A percentile compares a stretch with the other conserved stretches of the same genome.
phyloP scores from a whole-genome alignment of 2,113 vertebrate species.

The Rhipidura dahli region DNA sequence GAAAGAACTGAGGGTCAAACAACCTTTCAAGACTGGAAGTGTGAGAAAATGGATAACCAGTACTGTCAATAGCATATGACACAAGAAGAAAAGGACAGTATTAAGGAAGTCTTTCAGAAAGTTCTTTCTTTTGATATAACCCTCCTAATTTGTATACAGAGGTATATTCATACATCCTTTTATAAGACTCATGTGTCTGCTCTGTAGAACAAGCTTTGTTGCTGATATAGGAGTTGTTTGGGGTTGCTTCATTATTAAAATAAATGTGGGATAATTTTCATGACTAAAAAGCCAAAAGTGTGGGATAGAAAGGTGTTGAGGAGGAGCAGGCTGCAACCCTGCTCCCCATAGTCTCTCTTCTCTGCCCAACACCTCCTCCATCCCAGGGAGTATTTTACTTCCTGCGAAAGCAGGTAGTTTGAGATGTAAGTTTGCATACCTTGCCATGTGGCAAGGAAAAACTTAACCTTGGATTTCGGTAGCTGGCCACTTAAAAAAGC shows the following conservation, averaged over 20 bases:
- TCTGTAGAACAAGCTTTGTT: background rate
- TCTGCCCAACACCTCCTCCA: background rate
- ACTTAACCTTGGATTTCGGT: background rate
- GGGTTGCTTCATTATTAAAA: background rate
- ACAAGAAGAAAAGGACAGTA: background rate
- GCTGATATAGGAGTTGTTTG: background rate
- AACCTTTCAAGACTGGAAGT: background rate
- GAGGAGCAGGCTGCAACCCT: background rate
- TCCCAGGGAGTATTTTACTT: background rate
- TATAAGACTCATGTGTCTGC: background rate
- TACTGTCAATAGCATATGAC: background rate
- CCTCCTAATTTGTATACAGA: background rate
- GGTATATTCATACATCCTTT: background rate
- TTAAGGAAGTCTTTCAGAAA: background rate
- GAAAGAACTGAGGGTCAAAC: background rate
- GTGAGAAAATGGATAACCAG: background rate
- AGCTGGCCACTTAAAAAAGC: background rate
- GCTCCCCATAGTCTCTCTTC: background rate
- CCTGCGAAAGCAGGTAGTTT: background rate
- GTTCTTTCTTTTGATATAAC: background rate
- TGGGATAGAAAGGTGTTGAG: background rate
- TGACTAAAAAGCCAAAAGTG: accelerated
- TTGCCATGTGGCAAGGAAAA: background rate
- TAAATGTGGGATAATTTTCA: background rate
- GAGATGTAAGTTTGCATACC: background rate